A percentile compares a stretch with the other conserved stretches of the same genome.
Conservation (phyloP, 2,797 vertebrate species). For the Thalassophryne amazonica region DNA sequence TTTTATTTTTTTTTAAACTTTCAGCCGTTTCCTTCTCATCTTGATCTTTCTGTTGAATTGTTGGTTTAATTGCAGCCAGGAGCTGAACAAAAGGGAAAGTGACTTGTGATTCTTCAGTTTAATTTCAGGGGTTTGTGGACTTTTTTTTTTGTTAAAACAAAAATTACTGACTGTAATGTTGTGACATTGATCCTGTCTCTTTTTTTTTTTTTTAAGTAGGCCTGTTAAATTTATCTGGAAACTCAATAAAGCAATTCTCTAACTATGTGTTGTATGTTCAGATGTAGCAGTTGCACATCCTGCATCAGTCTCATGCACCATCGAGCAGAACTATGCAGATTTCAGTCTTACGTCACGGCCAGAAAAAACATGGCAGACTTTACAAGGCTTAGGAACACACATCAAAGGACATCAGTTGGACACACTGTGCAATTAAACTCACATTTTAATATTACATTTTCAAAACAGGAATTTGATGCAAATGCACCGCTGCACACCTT, state of each 20-base stretch:
- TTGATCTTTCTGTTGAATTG: conserved; percentile 46
- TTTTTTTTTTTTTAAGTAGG: conserved; percentile 63
- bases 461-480: too few relatives aligned
- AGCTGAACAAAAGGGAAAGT: conserved; percentile 68
- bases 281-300: too few relatives aligned
- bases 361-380: too few relatives aligned
- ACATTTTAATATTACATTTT: too few relatives aligned
- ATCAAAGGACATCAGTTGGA: too few relatives aligned
- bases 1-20: conserved; percentile 52
- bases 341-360: too few relatives aligned
- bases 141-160: conserved; percentile 46
- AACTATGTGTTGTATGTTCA: not conserved
- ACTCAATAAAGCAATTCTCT: conserved; percentile 75
- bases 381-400: too few relatives aligned
- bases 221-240: conserved; percentile 73
- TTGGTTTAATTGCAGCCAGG: conserved; percentile 41
- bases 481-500: too few relatives aligned
- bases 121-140: conserved; percentile 64
- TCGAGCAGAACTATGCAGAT: too few relatives aligned
- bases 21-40: conserved; percentile 40
- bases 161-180: conserved; percentile 60
- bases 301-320: too few relatives aligned
- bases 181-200: conserved; percentile 61
- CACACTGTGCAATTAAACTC: too few relatives aligned
- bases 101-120: conserved; percentile 52